Evolutionary conservation across 2,797 vertebrate genomes (phyloP), one percentile per base, ranked within the genome.

Genomic region (Austrolebias charrua): DNA sequence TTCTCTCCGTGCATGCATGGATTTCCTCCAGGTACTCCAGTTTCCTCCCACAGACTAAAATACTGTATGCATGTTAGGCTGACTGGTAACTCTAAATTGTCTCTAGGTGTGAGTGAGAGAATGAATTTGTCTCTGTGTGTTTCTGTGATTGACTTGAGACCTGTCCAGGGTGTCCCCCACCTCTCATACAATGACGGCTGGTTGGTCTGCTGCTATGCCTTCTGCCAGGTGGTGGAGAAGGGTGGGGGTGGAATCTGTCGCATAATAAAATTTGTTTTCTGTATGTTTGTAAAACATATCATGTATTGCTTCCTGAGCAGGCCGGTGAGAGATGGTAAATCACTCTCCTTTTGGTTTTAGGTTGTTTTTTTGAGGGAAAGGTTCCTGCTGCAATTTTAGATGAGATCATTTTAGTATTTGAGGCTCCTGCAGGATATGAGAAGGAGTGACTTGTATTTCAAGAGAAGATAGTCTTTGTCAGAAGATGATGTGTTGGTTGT

Each of bases 321-420:
- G 38, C 40, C 24, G 5, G n/a, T 18, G 5, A 19, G 33, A 20
- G 15, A 14, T 13, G n/a, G 0, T 38, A 55, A 44, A 12, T 11
- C 4, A 45, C 3, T 4, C 28, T 24, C 4, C 12, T 40, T 40
- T 40, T 12, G 12, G 38, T 40, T 40, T 40, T 13, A 40, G 12
- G 11, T 40, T 12, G 11, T 11, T 24, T 24, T n/a, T 24, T 24
- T 24, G 24, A 24, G 24, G 24, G 24, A 24, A 24, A 24, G 50
- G 45, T 44, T 49, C 29, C 53, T 53, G 64, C 20, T 66, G 56
- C 63, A 61, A 2, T 64, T 79, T 73, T 67, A 71, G 60, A 82
- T 73, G 18, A 65, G 70, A 77, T 71, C 56, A 40, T 63, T 67
- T 76, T 69, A 67, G 62, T 56, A 5, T 64, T 71, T 52, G 28